A percentile compares a stretch with the other conserved stretches of the same genome.
Conservation (phyloP, 2,113 vertebrate genomes). For the Channa maculata region DNA sequence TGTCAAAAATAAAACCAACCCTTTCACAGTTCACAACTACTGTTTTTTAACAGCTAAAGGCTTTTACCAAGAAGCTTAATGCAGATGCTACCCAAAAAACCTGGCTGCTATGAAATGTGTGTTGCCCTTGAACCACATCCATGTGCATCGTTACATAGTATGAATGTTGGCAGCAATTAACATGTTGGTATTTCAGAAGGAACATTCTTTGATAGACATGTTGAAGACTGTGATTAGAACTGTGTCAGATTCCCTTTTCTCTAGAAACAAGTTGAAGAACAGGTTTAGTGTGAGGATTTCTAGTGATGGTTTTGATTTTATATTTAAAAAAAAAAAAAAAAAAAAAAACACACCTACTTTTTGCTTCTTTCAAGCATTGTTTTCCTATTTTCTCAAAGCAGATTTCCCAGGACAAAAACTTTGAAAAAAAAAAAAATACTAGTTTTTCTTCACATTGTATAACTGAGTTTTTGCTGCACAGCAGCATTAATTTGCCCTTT, state of each 20-base stretch:
- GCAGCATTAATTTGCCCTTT: slow-evolving; percentile 36
- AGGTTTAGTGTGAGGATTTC: slow-evolving; percentile 43
- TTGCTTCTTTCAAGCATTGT: slow-evolving; percentile 28
- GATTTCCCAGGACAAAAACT: slow-evolving; percentile 25
- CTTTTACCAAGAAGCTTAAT: background rate
- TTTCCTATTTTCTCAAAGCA: slow-evolving; percentile 23
- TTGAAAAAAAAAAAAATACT: slow-evolving; percentile 41
- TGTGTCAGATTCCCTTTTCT: slow-evolving; percentile 21
- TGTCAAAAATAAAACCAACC: background rate
- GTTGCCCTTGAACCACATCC: background rate
- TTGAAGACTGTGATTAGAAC: slow-evolving; percentile 46
- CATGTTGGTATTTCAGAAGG: slow-evolving; percentile 2
- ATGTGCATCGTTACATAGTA: slow-evolving; percentile 23
- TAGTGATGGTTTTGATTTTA: slow-evolving; percentile 39
- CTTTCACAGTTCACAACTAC: too few species aligned
- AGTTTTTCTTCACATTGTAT: slow-evolving; percentile 10
- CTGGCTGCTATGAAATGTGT: background rate
- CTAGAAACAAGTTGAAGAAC: slow-evolving; percentile 31
- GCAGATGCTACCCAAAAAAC: slow-evolving; percentile 1
- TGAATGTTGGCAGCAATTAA: background rate
- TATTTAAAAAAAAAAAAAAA: too few species aligned
- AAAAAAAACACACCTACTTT: slow-evolving; percentile 9
- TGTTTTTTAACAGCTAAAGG: background rate
- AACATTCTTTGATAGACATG: slow-evolving; percentile 12
- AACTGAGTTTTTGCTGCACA: slow-evolving; percentile 37